Evolutionary conservation across 2,888 invertebrate genomes (phyloP), one percentile per base, ranked within the genome.

Genomic region (Antitype chi): DNA sequence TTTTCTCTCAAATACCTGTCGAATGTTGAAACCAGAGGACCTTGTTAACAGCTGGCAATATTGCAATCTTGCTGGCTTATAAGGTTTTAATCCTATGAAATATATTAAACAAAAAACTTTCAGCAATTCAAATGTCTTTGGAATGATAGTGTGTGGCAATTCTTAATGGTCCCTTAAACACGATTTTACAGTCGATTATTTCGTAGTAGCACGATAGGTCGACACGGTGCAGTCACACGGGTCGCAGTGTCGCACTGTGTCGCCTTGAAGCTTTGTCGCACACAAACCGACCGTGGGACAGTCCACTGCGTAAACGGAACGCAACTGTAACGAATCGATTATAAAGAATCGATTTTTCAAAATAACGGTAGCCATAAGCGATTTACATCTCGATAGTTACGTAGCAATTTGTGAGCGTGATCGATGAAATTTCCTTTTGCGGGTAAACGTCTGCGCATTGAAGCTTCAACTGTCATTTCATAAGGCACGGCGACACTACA

Each of bases 401-500:
- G 91, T 94, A 92, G 95, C 95, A 94, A 96, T 95, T 94, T 95
- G 94, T 93, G 93, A 94, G 93, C 96, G 95, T 95, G 95, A 95
- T 96, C 95, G 95, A 95, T 94, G 95, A 95, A 95, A 95, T 94
- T 94, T 94, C 91, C 93, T 93, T 93, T 94, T 94, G 94, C 95
- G 94, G 95, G 92, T 92, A 94, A 94, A 94, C 93, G 94, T 94
- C 92, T 96, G 95, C 90, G 94, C 95, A 95, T 94, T 94, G 94
- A 94, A 94, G 95, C 95, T 94, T 95, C 94, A 94, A 94, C 93
- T 94, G 94, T 94, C 94, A 91, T 96, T 96, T 96, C 96, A 96
- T 96, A 96, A 96, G 94, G 94, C 95, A 95, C 95, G 94, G 92
- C 91, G 92, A 89, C 90, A 91, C 91, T 90, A 92, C 90, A 88